phyloP scores from a whole-genome alignment of 2,888 invertebrate genomes.

The Candidula unifasciata region DNA sequence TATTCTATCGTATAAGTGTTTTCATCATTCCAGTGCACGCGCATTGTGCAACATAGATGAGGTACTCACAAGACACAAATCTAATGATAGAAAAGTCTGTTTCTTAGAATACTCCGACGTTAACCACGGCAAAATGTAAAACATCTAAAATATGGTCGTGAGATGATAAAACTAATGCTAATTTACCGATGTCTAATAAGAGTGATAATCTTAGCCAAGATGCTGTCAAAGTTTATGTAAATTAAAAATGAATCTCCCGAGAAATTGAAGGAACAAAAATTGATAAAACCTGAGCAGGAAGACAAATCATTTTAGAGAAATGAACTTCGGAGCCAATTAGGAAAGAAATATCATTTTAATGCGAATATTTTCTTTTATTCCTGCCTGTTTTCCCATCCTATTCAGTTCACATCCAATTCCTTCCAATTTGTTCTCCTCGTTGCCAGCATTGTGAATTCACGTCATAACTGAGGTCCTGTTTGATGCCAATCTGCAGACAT shows the following conservation, averaged over 20 bases:
- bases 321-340: constrained; percentile 14
- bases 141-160: not conserved
- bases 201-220: not conserved
- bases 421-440: constrained; percentile 40
- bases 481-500: constrained; percentile 48
- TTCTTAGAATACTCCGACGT: no score
- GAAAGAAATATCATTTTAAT: constrained; percentile 25
- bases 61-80: no score
- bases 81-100: no score
- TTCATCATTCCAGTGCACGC: no score
- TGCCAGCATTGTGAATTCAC: constrained; percentile 49
- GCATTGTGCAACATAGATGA: no score
- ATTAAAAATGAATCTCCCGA: constrained; percentile 7
- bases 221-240: constrained; percentile 25
- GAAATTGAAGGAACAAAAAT: not conserved
- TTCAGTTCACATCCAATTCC: constrained; percentile 41
- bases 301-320: constrained; percentile 14
- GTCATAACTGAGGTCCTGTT: constrained; percentile 44
- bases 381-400: constrained; percentile 21
- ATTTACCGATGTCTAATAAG: no score
- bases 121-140: not conserved
- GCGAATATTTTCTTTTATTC: constrained; percentile 7
- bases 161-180: no score
- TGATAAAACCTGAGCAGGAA: not conserved
- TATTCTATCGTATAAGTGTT: no score